These are phyloP conservation scores for Lutraria rhynchaena DNA, from an alignment of 1,140 invertebrate species.

Conservation along the genomic window DNA sequence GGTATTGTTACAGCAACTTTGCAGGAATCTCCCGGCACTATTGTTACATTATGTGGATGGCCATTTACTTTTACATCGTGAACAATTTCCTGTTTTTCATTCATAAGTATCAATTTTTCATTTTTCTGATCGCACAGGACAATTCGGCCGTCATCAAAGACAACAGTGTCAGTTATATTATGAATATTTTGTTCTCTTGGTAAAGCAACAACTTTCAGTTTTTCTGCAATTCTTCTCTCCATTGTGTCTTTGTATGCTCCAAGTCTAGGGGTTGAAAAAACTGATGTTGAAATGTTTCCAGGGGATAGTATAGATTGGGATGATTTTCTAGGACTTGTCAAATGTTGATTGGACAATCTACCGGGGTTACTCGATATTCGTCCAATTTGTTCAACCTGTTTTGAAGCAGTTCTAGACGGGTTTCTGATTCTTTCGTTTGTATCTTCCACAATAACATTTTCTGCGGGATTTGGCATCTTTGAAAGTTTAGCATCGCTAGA, in stretches of 20 bases:
- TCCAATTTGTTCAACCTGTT: too few species aligned
- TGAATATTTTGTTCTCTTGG: constrained; percentile 2
- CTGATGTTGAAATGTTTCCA: constrained; percentile 32
- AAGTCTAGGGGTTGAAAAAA: neutral
- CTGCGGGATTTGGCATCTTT: too few species aligned
- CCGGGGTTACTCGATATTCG: neutral
- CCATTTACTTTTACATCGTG: constrained; percentile 7
- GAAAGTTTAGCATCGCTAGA: too few species aligned
- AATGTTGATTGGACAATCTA: constrained; percentile 9
- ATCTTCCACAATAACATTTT: too few species aligned
- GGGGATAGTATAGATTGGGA: constrained; percentile 28
- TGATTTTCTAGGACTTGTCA: neutral
- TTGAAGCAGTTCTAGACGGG: neutral
- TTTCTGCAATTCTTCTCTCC: constrained; percentile 7
- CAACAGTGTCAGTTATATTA: constrained; percentile 34
- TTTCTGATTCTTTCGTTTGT: neutral
- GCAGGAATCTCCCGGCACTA: neutral
- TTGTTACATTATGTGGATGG: constrained; percentile 37
- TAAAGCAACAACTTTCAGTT: neutral
- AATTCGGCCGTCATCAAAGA: constrained; percentile 12
- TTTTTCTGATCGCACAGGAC: constrained; percentile 40
- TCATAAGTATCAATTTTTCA: constrained; percentile 28
- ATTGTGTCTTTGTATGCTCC: neutral
- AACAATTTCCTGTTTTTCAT: neutral
- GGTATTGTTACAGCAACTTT: constrained; percentile 42